Base-by-base conservation (phyloP, 2,113 vertebrate species). In the Ursus arctos region DNA sequence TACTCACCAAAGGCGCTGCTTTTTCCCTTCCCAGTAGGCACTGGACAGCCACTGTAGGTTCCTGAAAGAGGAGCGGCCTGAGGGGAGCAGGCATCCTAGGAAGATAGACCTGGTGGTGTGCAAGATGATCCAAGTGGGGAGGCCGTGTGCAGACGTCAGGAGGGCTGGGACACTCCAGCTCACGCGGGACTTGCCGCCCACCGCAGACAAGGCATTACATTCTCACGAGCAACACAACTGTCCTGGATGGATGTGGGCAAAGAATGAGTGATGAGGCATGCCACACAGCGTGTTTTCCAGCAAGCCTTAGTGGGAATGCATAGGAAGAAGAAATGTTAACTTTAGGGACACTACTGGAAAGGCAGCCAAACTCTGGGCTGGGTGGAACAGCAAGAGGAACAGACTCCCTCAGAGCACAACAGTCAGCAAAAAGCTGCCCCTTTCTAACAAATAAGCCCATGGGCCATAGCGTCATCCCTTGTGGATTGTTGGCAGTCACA, bases 281-380 rank as follows among this genome's bases (percentile, higher is more conserved):
- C 36, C 65, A 43, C 6, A 0, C 31, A 51, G 51, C 0, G 18
- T 1, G 19, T 61, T 57, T 4, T 7, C 11, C 21, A 16, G 7
- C 57, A 67, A 72, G 81, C 14, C 57, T 51, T 19, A 0, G 7
- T 11, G 86, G 55, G 31, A 49, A 2, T 91, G 31, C 9, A 19
- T 36, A 47, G 90, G n/a, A 88, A n/a, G 85, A 86, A 82, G 84
- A 93, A 43, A 69, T 86, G 72, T 40, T 59, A 21, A 67, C 33
- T 1, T 22, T 28, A 61, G 67, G 63, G 36, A 74, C 14, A 3
- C 57, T 85, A 67, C 40, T 40, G 53, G 84, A 77, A 77, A 90
- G 31, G 26, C 40, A 90, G 85, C 22, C 22, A 14, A 19, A 55
- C 72, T 69, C 57, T 71, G 57, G 28, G 40, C 80, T 87, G 57